Evolutionary conservation across 2,797 vertebrate species (phyloP).

Genomic region (Helicolenus hilgendorfi): DNA sequence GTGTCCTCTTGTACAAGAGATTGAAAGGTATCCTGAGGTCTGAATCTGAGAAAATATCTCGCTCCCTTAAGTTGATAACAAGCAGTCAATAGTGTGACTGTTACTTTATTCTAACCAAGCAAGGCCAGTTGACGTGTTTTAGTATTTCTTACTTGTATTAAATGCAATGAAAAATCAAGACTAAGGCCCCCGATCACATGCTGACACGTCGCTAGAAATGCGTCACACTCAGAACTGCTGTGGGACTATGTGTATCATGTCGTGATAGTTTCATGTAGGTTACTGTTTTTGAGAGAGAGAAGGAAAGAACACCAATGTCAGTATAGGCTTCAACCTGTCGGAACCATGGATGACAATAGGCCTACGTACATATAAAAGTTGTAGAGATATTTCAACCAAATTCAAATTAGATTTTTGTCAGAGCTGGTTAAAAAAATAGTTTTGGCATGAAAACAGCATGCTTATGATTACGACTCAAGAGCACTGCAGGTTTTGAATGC

Average conservation of each 20-base stretch:
- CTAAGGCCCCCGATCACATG: too few relatives aligned
- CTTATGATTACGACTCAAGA: neutral
- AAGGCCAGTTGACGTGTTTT: neutral
- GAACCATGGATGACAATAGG: neutral
- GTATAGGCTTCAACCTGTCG: neutral
- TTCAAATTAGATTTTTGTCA: neutral
- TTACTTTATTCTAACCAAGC: neutral
- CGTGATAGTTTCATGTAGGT: too few relatives aligned
- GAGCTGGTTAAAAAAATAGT: neutral
- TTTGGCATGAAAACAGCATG: neutral
- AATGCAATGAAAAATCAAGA: too few relatives aligned
- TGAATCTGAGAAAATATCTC: constrained; percentile 16
- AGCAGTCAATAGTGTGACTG: neutral
- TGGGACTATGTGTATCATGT: too few relatives aligned
- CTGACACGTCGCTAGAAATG: too few relatives aligned
- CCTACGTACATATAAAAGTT: neutral
- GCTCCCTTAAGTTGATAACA: neutral
- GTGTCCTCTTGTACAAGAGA: constrained; percentile 35
- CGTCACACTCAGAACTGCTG: too few relatives aligned
- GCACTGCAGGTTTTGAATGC: neutral
- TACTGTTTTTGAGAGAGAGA: too few relatives aligned
- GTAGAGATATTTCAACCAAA: neutral
- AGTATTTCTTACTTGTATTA: neutral
- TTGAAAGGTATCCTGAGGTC: constrained; percentile 36
- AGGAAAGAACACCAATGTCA: neutral